Base-by-base conservation (phyloP, 2,888 invertebrate species). In the Drosophila austrosaltans region DNA sequence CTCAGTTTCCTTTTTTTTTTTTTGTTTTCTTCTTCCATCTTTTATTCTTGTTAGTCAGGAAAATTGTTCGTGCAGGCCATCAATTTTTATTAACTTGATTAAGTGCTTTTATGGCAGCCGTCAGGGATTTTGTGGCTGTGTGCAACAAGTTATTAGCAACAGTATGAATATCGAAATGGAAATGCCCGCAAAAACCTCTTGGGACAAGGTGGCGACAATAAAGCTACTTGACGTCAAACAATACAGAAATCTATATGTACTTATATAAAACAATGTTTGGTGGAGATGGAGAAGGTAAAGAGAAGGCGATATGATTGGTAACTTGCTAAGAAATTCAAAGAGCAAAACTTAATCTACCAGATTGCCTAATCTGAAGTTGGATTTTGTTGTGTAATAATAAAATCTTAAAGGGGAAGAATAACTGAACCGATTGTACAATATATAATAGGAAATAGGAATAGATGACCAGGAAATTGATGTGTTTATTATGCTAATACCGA, bases 61-160 rank as follows among this genome's bases (percentile, higher is more conserved):
- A 76, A 75, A 75, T 71, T 71, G 72, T 63, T 76, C 66, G 54
- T 71, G 66, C 62, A 63, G 66, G 72, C 66, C 75, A 76, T 75
- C 72, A 75, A 75, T 75, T 75, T 75, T 75, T 76, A 76, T 77
- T 73, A 77, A 77, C 73, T 76, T 76, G 76, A 76, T 76, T 72
- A 77, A 76, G 77, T 77, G 76, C 67, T 76, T 48, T 76, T 66
- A 76, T 76, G 77, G 63, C 77, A 77, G 66, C 42, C 63, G 40
- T 56, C 48, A 10, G 72, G 66, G 63, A 72, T 66, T 66, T 66
- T 66, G 64, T 60, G 64, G 54, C 57, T 63, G 53, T 42, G 76
- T 42, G 76, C 76, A 76, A 76, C 76, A 76, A 76, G 77, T 76
- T 76, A 76, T 77, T 76, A 77, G 63, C 60, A 30, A 72, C 57